These are phyloP conservation scores for Trinorchestia longiramus DNA, from an alignment of 1,140 invertebrate genomes.

Conservation along the genomic window DNA sequence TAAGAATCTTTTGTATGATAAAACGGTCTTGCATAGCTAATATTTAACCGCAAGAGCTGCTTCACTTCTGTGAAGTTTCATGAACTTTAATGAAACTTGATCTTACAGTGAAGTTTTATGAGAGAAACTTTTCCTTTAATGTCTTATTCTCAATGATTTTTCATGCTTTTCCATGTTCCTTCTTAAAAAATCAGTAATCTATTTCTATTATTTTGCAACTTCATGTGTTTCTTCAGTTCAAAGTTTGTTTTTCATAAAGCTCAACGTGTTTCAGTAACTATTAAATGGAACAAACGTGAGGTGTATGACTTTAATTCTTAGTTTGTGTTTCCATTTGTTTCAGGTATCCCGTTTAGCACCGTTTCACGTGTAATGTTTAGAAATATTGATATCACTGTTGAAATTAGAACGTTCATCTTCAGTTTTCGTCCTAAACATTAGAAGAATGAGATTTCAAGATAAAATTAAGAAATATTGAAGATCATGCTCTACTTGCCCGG, in stretches of 20 bases:
- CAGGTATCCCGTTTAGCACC: neutral
- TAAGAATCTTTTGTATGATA: too few species aligned
- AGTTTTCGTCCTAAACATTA: neutral
- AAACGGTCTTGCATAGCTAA: too few species aligned
- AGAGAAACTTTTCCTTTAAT: neutral
- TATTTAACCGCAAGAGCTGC: neutral
- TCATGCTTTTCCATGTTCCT: too few species aligned
- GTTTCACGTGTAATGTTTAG: neutral
- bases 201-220: too few species aligned
- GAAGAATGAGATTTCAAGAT: neutral
- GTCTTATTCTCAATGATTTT: too few species aligned
- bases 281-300: neutral
- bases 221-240: too few species aligned
- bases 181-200: too few species aligned
- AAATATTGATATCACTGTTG: neutral
- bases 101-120: neutral
- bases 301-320: neutral
- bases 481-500: neutral
- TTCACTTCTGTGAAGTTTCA: neutral
- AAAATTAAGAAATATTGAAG: neutral
- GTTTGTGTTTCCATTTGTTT: neutral
- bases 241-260: too few species aligned
- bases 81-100: neutral
- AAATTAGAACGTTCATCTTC: neutral
- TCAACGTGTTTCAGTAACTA: too few species aligned